Base-by-base conservation (phyloP, 2,888 invertebrate species). In the Octonoba sinensis region DNA sequence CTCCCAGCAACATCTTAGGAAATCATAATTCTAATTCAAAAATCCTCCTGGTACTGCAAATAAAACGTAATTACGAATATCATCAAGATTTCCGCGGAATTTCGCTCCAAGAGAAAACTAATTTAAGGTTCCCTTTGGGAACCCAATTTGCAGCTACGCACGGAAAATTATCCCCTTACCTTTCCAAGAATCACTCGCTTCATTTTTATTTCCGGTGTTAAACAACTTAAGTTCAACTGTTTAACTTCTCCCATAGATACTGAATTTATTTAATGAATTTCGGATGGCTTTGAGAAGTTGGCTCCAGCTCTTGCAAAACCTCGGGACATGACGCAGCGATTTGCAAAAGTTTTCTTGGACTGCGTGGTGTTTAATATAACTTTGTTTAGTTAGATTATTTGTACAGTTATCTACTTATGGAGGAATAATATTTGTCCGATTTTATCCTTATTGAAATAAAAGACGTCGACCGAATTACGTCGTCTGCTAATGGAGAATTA, bases 221-320 rank as follows among this genome's bases (percentile, higher is more conserved):
- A 64, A 44, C 24, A 72, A 54, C 46, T 12, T 24, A 18, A 36
- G 18, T 54, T 73, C 73, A 16, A 47, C 65, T 16, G 27, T 54
- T 65, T 73, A 59, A 66, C 62, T 75, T 75, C 64, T 64, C 59
- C 49, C 27, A 18, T 27, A 49, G 44, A 56, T 36, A 36, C 22
- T 20, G 59, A 44, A 57, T 66, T 75, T 66, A 27, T 75, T 75
- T 75, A 75, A 75, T 75, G 74, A 66, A 66, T 75, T 75, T 75
- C 65, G 66, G 66, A 66, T 66, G 66, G 57, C 24, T 54, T 54
- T 20, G 54, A 54, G 20, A 54, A 54, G 54, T 20, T 54, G 54
- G 54, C 54, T 18, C 54, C 20, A 54, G 18, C 18, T 16, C 15
- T 54, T 54, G 20, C 20, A 36, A 54, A 54, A 54, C 54, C 54